A percentile compares a stretch with the other conserved stretches of the same genome.
Conservation (phyloP, 2,797 vertebrate species). For the Pampus argenteus region DNA sequence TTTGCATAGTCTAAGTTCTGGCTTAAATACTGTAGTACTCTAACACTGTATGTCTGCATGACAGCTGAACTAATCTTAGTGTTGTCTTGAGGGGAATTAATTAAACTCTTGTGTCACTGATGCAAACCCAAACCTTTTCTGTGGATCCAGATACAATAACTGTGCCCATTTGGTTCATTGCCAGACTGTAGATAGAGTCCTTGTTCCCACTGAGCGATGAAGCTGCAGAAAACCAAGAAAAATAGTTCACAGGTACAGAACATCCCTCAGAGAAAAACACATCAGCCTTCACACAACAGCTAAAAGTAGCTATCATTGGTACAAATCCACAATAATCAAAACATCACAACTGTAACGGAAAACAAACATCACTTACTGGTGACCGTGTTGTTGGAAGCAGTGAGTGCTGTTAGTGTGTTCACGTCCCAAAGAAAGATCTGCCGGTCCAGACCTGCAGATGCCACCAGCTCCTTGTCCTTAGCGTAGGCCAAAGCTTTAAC, state of each 20-base stretch:
- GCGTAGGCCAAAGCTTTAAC: slow-evolving; percentile 99
- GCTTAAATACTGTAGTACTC: no score
- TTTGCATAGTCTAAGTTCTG: not conserved
- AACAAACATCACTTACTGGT: slow-evolving; percentile 90
- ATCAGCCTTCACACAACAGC: not conserved
- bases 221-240: slow-evolving; percentile 81
- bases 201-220: slow-evolving; percentile 99
- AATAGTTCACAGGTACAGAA: slow-evolving; percentile 10
- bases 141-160: slow-evolving; percentile 99
- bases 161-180: slow-evolving; percentile 99
- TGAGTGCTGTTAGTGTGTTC: slow-evolving; percentile 97
- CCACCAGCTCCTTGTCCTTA: slow-evolving; percentile 98
- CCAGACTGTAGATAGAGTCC: slow-evolving; percentile 99
- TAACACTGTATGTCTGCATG: not conserved
- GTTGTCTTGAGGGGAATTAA: not conserved
- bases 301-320: not conserved
- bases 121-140: slow-evolving; percentile 88
- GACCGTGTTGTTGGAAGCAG: slow-evolving; percentile 99
- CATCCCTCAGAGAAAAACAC: slow-evolving; percentile 8
- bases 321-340: not conserved
- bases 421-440: slow-evolving; percentile 99
- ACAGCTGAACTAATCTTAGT: not conserved
- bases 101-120: not conserved
- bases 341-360: not conserved
- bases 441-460: slow-evolving; percentile 96